Base-by-base conservation (phyloP, 2,797 vertebrate genomes). In the Melanotaenia boesemani region DNA sequence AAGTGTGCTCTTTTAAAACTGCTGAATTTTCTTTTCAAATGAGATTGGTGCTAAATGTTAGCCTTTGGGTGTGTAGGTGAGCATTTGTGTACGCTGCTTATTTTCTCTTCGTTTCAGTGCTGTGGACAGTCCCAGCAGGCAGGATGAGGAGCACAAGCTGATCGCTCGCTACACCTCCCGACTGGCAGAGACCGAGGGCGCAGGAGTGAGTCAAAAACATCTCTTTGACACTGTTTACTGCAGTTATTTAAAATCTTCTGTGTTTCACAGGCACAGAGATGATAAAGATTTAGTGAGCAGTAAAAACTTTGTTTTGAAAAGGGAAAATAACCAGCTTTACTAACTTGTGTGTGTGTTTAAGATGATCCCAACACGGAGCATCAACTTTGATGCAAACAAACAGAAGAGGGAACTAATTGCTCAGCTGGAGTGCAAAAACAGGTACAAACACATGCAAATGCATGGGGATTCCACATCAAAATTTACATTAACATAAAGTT, bases 141-240 rank as follows among this genome's bases (percentile, higher is more conserved):
- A 96, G 59, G 97, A 99, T 0, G 97, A 99, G 87, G 97, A 99
- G 75, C 97, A 99, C 88, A 90, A 95, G 28, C 95, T 99, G n/a
- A 99, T 99, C 6, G 96, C 97, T 61, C 92, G 97, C 37, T 99
- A 99, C 55, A 96, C 97, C 3, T 95, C 97, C 9, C 92, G 96
- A 1, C 92, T 99, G 84, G 97, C 97, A 1, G 96, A 98, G 74
- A 96, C 96, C 0, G 95, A 95, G 34, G 92, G 89, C 41, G 13
- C 89, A 32, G 75, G 93, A 44, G 97, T 98, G 81, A 96, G 97
- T 94, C 9, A 2, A 41, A 12, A 24, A n/a, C 26, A 16, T 24
- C 1, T n/a, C 20, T 26, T 26, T 39, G 4, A 13, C 37, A 39
- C 0, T 13, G 13, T 39, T 39, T 39, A 39, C 37, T 39, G 37